Percentiles rank a stretch among this genome's conserved stretches.
These are phyloP conservation scores for Notothenia rossii DNA, from an alignment of 2,113 vertebrate genomes.

Conservation along the genomic window DNA sequence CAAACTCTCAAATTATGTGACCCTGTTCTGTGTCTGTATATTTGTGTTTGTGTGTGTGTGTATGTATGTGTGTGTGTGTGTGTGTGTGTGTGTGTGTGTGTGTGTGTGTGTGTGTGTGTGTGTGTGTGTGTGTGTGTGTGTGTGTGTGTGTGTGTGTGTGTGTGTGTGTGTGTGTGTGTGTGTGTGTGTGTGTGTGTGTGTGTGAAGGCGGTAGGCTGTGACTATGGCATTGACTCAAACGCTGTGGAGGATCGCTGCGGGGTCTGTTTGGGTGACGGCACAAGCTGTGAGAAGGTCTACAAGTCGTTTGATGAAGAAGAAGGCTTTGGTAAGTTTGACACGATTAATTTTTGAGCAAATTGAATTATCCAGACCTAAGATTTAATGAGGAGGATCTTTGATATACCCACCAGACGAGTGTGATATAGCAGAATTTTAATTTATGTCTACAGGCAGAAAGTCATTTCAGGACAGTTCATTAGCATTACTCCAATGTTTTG, in stretches of 20 bases:
- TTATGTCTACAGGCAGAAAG: constrained; percentile 47
- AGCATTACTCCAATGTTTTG: constrained; percentile 59
- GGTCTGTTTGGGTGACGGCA: constrained; percentile 93
- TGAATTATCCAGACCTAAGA: constrained; percentile 12
- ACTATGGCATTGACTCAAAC: constrained; percentile 94
- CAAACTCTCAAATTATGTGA: neutral
- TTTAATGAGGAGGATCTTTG: constrained; percentile 42
- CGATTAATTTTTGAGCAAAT: constrained; percentile 15
- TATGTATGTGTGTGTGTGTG: constrained; percentile 24
- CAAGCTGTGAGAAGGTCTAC: constrained; percentile 90
- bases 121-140: neutral
- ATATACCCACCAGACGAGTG: constrained; percentile 34
- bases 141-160: constrained; percentile 7
- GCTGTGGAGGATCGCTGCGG: constrained; percentile 95
- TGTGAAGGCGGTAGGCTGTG: no score
- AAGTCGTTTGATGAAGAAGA: constrained; percentile 90
- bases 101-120: neutral
- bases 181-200: constrained; percentile 19
- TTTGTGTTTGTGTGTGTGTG: constrained; percentile 23
- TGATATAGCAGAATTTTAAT: constrained; percentile 39
- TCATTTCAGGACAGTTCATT: constrained; percentile 62
- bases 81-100: no score
- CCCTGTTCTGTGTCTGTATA: constrained; percentile 10
- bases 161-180: constrained; percentile 19
- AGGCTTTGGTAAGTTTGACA: constrained; percentile 88